Evolutionary conservation across 1,140 invertebrate genomes (phyloP).

Genomic region (Drosophila kanapiae): DNA sequence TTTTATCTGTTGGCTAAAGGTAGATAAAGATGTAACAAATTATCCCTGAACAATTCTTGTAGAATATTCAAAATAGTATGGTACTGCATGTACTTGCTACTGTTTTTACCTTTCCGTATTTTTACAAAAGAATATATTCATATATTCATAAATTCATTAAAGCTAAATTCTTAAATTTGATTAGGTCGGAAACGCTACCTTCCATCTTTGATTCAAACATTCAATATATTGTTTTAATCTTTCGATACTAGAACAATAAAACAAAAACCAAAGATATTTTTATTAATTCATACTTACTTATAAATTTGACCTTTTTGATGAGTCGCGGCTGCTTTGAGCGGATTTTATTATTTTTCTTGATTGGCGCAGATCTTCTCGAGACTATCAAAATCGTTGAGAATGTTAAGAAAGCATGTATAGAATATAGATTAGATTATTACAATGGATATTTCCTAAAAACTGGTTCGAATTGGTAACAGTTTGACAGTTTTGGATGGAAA

Average conservation of each 20-base stretch:
- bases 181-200: too few species aligned
- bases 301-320: slow-evolving; percentile 95
- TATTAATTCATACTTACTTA: slow-evolving; percentile 90
- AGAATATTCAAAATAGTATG: too few species aligned
- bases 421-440: slow-evolving; percentile 22
- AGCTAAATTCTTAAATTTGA: too few species aligned
- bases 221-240: neutral
- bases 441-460: neutral
- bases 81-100: too few species aligned
- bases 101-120: too few species aligned
- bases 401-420: slow-evolving; percentile 40
- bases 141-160: too few species aligned
- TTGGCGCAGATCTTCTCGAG: slow-evolving; percentile 89
- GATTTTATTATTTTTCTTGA: slow-evolving; percentile 91
- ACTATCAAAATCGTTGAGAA: slow-evolving; percentile 50
- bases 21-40: too few species aligned
- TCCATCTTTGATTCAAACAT: neutral
- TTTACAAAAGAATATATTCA: too few species aligned
- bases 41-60: too few species aligned
- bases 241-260: neutral
- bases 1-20: too few species aligned
- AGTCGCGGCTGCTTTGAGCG: slow-evolving; percentile 89
- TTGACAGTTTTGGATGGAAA: neutral
- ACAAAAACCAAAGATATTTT: neutral
- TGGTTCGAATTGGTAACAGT: slow-evolving; percentile 7